Evolutionary conservation across 2,113 vertebrate species (phyloP).

Genomic region (Crypturellus undulatus): DNA sequence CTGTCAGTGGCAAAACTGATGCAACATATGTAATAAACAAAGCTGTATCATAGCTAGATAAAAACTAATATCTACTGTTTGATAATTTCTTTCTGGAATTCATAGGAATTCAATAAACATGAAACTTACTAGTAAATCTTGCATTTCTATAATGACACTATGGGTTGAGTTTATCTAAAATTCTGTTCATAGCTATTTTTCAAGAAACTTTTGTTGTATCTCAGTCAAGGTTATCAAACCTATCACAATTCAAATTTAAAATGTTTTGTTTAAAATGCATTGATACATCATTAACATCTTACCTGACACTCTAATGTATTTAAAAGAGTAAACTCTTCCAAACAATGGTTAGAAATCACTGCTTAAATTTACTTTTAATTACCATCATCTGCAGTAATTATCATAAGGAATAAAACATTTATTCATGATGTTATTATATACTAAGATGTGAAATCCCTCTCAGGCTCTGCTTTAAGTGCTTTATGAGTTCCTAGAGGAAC

Average conservation of each 20-base stretch:
- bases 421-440: constrained; percentile 27
- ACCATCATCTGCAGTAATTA: constrained; percentile 69
- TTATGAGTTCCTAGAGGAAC: not conserved
- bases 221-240: constrained; percentile 54
- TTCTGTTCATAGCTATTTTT: constrained; percentile 50
- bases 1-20: not conserved
- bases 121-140: not conserved
- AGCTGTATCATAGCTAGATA: not conserved
- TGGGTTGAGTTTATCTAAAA: not conserved
- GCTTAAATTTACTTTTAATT: constrained; percentile 75
- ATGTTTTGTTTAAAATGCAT: constrained; percentile 58
- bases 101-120: not conserved
- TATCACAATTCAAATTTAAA: constrained; percentile 70
- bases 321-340: constrained; percentile 67
- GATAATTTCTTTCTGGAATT: not conserved
- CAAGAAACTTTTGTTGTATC: constrained; percentile 44
- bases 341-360: constrained; percentile 61
- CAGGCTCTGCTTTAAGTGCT: not conserved
- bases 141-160: not conserved
- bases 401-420: constrained; percentile 51
- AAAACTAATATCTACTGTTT: not conserved
- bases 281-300: constrained; percentile 67
- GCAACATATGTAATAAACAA: not conserved
- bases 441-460: constrained; percentile 27
- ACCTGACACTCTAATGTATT: constrained; percentile 50